Evolutionary conservation across 2,113 vertebrate genomes (phyloP).

Genomic region (Poicephalus gulielmi): DNA sequence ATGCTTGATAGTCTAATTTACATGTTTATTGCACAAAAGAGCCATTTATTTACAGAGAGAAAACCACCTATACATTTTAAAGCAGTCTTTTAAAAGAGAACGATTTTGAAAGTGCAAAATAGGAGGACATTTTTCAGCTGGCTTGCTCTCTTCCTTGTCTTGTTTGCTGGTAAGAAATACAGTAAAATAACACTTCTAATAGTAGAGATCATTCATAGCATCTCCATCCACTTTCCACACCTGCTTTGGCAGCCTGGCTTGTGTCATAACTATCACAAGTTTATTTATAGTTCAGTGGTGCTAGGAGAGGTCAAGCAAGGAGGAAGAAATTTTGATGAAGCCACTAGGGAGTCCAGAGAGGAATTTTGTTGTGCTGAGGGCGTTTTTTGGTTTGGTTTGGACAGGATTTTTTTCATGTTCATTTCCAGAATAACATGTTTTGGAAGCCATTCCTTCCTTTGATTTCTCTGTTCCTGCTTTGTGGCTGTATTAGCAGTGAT

Average conservation of each 20-base stretch:
- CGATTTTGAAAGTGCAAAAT: not conserved
- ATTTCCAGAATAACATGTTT: not conserved
- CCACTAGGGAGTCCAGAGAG: not conserved
- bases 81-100: not conserved
- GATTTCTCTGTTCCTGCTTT: not conserved
- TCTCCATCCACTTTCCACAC: not conserved
- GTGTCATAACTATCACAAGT: slow-evolving; percentile 12
- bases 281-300: slow-evolving; percentile 14
- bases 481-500: not conserved
- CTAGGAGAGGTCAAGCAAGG: slow-evolving; percentile 23
- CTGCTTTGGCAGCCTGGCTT: not conserved
- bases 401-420: not conserved
- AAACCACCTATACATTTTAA: not conserved
- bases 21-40: not conserved
- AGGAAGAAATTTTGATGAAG: slow-evolving; percentile 5
- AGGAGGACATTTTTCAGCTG: not conserved
- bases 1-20: not conserved
- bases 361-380: not conserved
- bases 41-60: not conserved
- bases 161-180: not conserved
- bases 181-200: not conserved
- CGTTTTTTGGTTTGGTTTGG: not conserved
- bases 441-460: not conserved
- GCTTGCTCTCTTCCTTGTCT: not conserved
- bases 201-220: slow-evolving; percentile 8